Base-by-base conservation (phyloP, 2,888 invertebrate species). In the Cephus nigrinus region DNA sequence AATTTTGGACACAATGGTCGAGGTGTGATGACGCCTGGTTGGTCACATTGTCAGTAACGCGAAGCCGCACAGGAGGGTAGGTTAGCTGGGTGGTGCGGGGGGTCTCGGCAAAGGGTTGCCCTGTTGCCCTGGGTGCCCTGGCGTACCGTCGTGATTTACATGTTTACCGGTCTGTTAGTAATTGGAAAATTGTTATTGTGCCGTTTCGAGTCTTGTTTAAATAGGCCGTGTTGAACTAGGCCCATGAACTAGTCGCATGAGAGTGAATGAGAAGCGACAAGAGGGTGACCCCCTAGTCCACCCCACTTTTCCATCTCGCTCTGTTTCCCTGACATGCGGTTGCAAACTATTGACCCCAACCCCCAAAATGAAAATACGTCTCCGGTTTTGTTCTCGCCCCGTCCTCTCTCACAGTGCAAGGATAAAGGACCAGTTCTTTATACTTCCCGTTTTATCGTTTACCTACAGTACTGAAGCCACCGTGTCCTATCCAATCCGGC, bases 141-240 rank as follows among this genome's bases (percentile, higher is more conserved):
- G 68, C 75, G 72, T 36, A 74, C 55, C 30, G 69, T 34, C 11
- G 71, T 74, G 75, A 82, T 82, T 83, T 84, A 75, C 82, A 84
- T 81, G 81, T 78, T 83, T 79, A 81, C 75, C 81, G 79, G 78
- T 73, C 77, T 75, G 76, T 75, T 79, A 75, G 73, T 82, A 84
- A 85, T 83, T 81, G 81, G 79, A 82, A 82, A 83, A 84, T 81
- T 79, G 80, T 82, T 83, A 82, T 82, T 77, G 78, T 79, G 36
- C 80, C 75, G 75, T 77, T 77, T 77, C 75, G 34, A 73, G 75
- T 74, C 75, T 40, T 77, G 77, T 75, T 40, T 69, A 77, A 69
- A 77, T 77, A 36, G 77, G 75, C 34, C 74, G 71, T 74, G 74
- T 74, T 35, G 34, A 35, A 74, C 74, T n/a, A 35, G 74, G n/a